Base-by-base conservation (phyloP, 2,113 vertebrate genomes). In the Andinoacara biseriatus region DNA sequence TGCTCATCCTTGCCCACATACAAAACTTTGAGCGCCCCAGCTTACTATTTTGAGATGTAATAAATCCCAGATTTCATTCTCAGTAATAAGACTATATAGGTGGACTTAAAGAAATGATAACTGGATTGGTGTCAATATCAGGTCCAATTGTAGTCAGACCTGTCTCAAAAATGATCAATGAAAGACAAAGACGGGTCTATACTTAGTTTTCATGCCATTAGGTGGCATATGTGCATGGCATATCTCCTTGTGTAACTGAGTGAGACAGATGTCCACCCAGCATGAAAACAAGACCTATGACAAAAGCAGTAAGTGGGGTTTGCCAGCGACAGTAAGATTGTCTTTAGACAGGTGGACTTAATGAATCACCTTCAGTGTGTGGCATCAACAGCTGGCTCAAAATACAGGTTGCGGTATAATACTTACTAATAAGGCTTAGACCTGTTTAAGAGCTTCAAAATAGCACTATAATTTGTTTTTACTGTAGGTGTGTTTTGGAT, bases 231-330 rank as follows among this genome's bases (percentile, higher is more conserved):
- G 91, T 84, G 84, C 80, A 52, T 78, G 89, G 80, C 87, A 83
- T 57, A 40, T 76, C 31, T 85, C 61, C 81, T 89, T 86, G 83
- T 78, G 90, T 58, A 79, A 76, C 76, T 87, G 82, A 74, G 83
- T 74, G 85, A 88, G 80, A 81, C 93, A 94, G 91, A 90, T 90
- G 90, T 91, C 93, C 76, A 56, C 84, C 87, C 87, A 90, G 91
- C 90, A 83, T 85, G 91, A 90, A 89, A 88, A 87, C 86, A 86
- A 80, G 79, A 77, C 81, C 82, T 84, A 87, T 86, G 79, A 86
- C 86, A 72, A 81, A 80, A 83, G 60, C 29, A 7, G 79, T 38
- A 78, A 83, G 91, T 81, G 59, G 59, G 83, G 80, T 74, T 81
- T 82, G 83, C 69, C 87, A 60, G 67, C 78, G 87, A 94, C 88